Evolutionary conservation across 2,888 invertebrate genomes (phyloP).

Genomic region (Yponomeuta malinellus): DNA sequence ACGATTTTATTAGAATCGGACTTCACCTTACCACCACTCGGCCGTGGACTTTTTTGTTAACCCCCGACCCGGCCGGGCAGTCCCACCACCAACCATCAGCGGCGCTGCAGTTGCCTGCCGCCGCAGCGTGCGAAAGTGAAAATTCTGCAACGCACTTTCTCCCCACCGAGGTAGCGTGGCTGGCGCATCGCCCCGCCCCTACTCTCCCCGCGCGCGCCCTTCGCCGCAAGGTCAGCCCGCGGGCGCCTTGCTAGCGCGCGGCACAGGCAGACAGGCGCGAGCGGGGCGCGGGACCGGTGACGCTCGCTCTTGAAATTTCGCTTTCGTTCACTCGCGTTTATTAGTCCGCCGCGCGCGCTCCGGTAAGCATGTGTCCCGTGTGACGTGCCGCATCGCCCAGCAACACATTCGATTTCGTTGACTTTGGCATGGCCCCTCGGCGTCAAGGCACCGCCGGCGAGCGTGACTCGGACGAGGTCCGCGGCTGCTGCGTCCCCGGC

Average conservation of each 20-base stretch:
- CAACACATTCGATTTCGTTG: slow-evolving; percentile 64
- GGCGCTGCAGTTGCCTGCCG: neutral
- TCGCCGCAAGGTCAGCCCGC: slow-evolving; percentile 59
- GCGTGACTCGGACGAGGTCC: slow-evolving; percentile 66
- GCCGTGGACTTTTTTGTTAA: neutral
- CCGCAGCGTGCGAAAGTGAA: slow-evolving; percentile 59
- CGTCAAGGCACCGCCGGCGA: slow-evolving; percentile 70
- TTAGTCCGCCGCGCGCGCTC: slow-evolving; percentile 77
- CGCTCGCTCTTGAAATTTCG: slow-evolving; percentile 81
- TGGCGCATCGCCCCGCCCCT: slow-evolving; percentile 43
- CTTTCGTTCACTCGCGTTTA: slow-evolving; percentile 79
- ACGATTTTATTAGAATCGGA: too few relatives aligned
- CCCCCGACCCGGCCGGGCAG: neutral
- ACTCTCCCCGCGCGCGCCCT: slow-evolving; percentile 38
- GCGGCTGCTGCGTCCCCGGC: slow-evolving; percentile 89
- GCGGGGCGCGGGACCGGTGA: slow-evolving; percentile 42
- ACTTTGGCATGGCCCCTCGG: slow-evolving; percentile 59
- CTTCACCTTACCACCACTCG: too few relatives aligned
- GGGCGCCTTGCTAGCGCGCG: slow-evolving; percentile 41
- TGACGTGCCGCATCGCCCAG: slow-evolving; percentile 62
- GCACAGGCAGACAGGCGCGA: slow-evolving; percentile 42
- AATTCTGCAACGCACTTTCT: slow-evolving; percentile 70
- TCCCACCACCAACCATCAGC: neutral
- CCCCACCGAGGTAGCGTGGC: slow-evolving; percentile 49
- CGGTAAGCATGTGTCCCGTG: slow-evolving; percentile 76